Conservation (phyloP, 2,113 vertebrate genomes). For the Poecile atricapillus region DNA sequence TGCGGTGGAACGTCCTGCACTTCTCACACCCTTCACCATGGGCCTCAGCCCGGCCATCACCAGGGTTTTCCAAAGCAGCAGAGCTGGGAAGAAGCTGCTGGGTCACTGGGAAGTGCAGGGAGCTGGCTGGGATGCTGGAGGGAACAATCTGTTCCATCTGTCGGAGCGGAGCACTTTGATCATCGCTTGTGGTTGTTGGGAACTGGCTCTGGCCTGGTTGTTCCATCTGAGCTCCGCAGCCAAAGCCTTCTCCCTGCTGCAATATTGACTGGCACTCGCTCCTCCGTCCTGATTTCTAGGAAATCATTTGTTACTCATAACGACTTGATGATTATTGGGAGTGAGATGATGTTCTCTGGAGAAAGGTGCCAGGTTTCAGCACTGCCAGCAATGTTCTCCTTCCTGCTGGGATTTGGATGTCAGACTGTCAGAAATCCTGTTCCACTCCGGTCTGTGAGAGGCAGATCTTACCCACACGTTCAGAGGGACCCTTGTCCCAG, state of each 20-base stretch:
- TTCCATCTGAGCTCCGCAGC: background rate
- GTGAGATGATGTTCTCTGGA: background rate
- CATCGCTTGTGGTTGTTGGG: background rate
- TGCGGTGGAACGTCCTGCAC: too few relatives aligned
- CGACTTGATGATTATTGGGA: background rate
- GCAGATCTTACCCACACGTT: background rate
- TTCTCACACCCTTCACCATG: too few relatives aligned
- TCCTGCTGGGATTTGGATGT: background rate
- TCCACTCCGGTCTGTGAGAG: background rate
- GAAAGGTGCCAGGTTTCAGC: background rate
- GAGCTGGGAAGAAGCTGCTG: too few relatives aligned
- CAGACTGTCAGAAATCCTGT: background rate
- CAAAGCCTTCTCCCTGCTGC: background rate
- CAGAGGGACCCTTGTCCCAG: background rate
- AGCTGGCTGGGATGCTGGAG: background rate
- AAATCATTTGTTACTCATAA: conserved; percentile 2
- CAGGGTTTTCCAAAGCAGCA: too few relatives aligned
- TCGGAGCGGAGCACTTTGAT: background rate
- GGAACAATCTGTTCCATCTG: conserved; percentile 34
- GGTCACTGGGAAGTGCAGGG: too few relatives aligned
- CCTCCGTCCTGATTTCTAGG: background rate
- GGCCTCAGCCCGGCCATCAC: too few relatives aligned
- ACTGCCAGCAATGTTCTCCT: background rate
- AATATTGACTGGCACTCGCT: background rate
- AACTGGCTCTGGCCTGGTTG: background rate